Conservation (phyloP, 2,888 invertebrate species). For the Acrobasis suavella region DNA sequence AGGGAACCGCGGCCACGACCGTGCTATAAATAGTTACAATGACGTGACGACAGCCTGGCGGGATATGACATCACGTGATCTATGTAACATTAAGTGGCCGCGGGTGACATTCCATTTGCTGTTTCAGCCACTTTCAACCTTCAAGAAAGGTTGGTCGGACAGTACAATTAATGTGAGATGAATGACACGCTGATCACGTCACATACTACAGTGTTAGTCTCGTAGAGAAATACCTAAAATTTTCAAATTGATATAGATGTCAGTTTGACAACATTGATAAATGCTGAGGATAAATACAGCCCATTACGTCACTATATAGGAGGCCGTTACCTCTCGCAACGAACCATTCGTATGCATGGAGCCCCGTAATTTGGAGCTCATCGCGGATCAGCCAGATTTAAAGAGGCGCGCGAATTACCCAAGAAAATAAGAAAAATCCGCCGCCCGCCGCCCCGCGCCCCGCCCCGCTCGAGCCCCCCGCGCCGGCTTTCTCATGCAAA, state of each 20-base stretch:
- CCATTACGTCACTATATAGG: neutral
- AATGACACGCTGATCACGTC: too few species aligned
- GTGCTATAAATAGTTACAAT: too few species aligned
- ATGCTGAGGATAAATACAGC: neutral
- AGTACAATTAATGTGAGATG: too few species aligned
- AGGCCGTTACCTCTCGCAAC: constrained; percentile 30
- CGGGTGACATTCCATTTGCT: too few species aligned
- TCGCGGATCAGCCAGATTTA: constrained; percentile 62
- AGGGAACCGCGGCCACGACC: too few species aligned
- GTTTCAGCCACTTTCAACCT: too few species aligned
- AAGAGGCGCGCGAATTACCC: constrained; percentile 43
- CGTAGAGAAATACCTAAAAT: too few species aligned
- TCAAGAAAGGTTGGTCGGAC: too few species aligned
- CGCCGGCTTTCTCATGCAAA: constrained; percentile 56
- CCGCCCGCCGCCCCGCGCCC: constrained; percentile 15
- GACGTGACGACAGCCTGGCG: too few species aligned
- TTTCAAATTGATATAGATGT: neutral
- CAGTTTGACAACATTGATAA: neutral
- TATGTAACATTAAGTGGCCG: too few species aligned
- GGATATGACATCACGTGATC: too few species aligned
- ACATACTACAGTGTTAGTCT: too few species aligned
- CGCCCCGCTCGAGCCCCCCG: constrained; percentile 6
- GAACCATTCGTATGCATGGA: constrained; percentile 63
- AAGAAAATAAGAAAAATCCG: constrained; percentile 38
- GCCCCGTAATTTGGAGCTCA: constrained; percentile 65